Base-by-base conservation (phyloP, 2,888 invertebrate species). In the Conomelus anceps region DNA sequence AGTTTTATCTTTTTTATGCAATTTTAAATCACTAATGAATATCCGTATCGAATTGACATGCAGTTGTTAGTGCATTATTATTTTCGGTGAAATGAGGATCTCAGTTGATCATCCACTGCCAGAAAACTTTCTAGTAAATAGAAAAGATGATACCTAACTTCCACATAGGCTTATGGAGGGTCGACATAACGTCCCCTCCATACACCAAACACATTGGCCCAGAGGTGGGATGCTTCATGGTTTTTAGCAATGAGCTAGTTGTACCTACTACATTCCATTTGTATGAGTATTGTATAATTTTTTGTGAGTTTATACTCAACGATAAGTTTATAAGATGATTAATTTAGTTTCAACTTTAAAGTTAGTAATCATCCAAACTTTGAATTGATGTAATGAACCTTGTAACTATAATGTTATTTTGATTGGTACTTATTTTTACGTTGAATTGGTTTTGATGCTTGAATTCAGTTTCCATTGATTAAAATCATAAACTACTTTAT, bases 1-100 rank as follows among this genome's bases (percentile, higher is more conserved):
- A 91, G 87, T 89, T 84, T 90, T 91, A 90, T 88, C 88, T 90
- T 89, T 89, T 89, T 88, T n/a, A 22, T n/a, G 17, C 22, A 23
- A 88, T 17, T 86, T 84, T 22, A 22, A 22, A 85, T 88, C 23
- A 24, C 22, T 23, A 17, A 34, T 34, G 34, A 34, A 17, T 34
- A 34, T 34, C 34, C 34, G 9, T 13, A n/a, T 63, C 7, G 20
- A 34, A 4, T 34, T 34, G 34, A 34, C 34, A 34, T 34, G 34
- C 34, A 3, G 34, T 34, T 34, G 17, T 17, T 34, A 9, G 4
- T 34, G 13, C 11, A 34, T 34, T 34, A n/a, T n/a, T n/a, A 34
- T 34, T 34, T 34, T 34, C 13, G 11, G 34, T 34, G 34, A 34
- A 34, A 34, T 34, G 34, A 34, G 1, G 11, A 34, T 34, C 34